Conservation (phyloP, 2,113 vertebrate species). For the Neopipo cinnamomea region DNA sequence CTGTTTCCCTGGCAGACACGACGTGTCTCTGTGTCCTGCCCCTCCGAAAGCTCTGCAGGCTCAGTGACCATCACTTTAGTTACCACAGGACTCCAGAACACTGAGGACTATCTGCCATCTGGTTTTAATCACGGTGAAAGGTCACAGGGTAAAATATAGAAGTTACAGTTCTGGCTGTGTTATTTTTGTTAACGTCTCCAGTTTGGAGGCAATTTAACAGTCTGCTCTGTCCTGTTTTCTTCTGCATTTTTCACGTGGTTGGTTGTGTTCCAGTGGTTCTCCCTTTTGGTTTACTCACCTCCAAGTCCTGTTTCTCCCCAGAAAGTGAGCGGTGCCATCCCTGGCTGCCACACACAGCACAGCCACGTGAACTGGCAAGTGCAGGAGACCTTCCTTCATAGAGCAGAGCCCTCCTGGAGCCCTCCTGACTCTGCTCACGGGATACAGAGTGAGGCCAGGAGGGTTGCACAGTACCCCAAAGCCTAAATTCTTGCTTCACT, state of each 20-base stretch:
- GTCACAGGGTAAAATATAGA: background rate
- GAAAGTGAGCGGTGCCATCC: background rate
- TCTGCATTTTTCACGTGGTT: background rate
- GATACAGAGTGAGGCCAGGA: background rate
- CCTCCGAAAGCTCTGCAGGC: slow-evolving; percentile 7
- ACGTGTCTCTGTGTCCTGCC: background rate
- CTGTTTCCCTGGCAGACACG: background rate
- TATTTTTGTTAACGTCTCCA: background rate
- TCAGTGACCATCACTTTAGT: background rate
- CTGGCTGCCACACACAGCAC: background rate
- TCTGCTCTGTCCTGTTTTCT: background rate
- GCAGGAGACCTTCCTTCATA: background rate
- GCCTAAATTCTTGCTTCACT: background rate
- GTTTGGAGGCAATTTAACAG: background rate
- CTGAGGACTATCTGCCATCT: background rate
- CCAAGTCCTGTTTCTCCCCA: background rate
- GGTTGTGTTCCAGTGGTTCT: background rate
- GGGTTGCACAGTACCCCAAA: background rate
- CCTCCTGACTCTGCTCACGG: background rate
- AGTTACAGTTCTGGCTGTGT: background rate
- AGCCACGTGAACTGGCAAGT: background rate
- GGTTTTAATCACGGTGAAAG: background rate
- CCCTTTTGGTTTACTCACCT: background rate
- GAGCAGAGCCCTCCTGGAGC: background rate
- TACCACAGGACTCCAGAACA: background rate